A percentile compares a stretch with the other conserved stretches of the same genome.
phyloP scores from a whole-genome alignment of 2,113 vertebrate genomes.

The Nannospalax galili region DNA sequence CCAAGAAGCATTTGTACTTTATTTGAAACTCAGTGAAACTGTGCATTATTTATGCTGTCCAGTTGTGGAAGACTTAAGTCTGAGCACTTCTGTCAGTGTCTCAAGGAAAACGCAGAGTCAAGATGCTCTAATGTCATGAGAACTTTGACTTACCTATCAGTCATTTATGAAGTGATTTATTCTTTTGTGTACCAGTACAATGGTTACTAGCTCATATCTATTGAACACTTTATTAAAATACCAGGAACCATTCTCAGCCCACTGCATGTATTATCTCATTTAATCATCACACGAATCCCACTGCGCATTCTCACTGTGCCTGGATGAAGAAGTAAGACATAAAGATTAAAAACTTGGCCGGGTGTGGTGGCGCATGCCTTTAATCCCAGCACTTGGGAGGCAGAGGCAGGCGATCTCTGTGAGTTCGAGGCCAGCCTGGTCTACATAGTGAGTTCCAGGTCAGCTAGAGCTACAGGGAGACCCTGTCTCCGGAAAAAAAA shows the following conservation, averaged over 20 bases:
- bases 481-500: too few relatives aligned
- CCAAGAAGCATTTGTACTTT: slow-evolving; percentile 15
- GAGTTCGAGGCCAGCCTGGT: too few relatives aligned
- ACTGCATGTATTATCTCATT: neutral
- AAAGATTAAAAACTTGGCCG: neutral
- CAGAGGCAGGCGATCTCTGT: too few relatives aligned
- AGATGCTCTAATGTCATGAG: neutral
- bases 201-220: neutral
- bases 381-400: too few relatives aligned
- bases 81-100: neutral
- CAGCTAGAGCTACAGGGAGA: too few relatives aligned
- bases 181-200: neutral
- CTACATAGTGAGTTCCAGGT: too few relatives aligned
- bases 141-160: neutral
- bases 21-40: slow-evolving; percentile 32
- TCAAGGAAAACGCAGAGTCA: neutral
- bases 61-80: neutral
- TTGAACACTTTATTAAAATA: neutral
- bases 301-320: neutral
- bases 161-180: neutral
- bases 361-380: too few relatives aligned
- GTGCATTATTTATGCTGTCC: neutral
- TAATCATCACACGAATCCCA: neutral
- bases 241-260: neutral
- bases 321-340: neutral